phyloP scores from a whole-genome alignment of 1,140 invertebrate genomes.

The Zophobas atratus region DNA sequence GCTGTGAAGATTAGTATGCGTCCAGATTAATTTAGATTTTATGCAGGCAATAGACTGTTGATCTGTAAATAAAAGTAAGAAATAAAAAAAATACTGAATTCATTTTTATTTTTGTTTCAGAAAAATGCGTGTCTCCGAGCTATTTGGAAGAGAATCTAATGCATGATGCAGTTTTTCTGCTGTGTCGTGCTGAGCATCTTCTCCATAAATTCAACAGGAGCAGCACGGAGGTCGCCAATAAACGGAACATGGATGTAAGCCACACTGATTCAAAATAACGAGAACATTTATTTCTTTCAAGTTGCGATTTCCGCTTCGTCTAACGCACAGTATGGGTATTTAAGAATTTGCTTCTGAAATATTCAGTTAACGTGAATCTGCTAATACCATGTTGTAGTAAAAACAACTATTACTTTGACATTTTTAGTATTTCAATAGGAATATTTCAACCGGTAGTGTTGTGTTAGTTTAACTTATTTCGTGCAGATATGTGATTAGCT shows the following conservation, averaged over 20 bases:
- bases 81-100: too few species aligned
- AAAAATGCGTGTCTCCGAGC: slow-evolving; percentile 49
- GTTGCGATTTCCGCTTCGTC: neutral
- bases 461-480: too few species aligned
- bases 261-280: slow-evolving; percentile 45
- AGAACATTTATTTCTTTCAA: slow-evolving; percentile 28
- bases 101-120: slow-evolving; percentile 44
- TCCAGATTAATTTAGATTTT: slow-evolving; percentile 35
- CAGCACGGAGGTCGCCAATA: slow-evolving; percentile 54
- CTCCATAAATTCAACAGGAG: slow-evolving; percentile 54
- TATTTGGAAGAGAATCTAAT: slow-evolving; percentile 55
- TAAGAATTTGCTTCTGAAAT: too few species aligned
- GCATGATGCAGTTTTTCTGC: slow-evolving; percentile 51
- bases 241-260: slow-evolving; percentile 63
- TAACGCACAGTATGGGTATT: too few species aligned
- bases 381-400: too few species aligned
- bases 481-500: too few species aligned
- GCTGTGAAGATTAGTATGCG: slow-evolving; percentile 31
- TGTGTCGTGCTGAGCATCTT: slow-evolving; percentile 55
- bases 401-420: too few species aligned
- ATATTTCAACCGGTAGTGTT: too few species aligned
- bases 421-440: too few species aligned
- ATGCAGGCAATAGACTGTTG: slow-evolving; percentile 3
- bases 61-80: neutral
- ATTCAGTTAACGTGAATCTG: too few species aligned